Conservation (phyloP, 2,888 invertebrate species). For the Pristionchus mayeri region DNA sequence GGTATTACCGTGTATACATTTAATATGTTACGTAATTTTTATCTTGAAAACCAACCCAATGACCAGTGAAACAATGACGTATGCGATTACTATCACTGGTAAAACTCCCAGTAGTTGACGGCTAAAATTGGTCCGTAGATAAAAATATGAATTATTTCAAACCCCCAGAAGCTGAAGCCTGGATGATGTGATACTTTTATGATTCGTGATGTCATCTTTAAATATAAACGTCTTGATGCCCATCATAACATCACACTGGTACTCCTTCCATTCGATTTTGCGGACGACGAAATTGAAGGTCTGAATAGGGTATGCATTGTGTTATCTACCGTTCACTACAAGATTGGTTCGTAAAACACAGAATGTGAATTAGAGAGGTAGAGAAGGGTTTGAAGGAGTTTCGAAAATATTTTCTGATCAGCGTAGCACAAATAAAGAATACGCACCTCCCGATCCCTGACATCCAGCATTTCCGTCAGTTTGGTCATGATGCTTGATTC, state of each 20-base stretch:
- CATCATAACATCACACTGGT: not conserved
- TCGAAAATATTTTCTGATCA: no score
- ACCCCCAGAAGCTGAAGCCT: not conserved
- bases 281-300: not conserved
- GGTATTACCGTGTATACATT: no score
- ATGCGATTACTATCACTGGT: not conserved
- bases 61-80: not conserved
- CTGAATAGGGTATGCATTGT: no score
- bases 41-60: not conserved
- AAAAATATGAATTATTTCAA: not conserved
- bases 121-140: not conserved
- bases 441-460: not conserved
- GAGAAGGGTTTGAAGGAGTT: no score
- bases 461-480: not conserved
- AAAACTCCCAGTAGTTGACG: not conserved
- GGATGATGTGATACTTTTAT: not conserved
- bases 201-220: not conserved
- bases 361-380: not conserved
- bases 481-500: not conserved
- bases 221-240: not conserved
- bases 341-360: no score
- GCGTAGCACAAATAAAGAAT: no score
- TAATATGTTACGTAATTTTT: not conserved
- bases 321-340: no score
- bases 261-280: not conserved